Evolutionary conservation across 2,113 vertebrate genomes (phyloP), one percentile per base, ranked within the genome.

Genomic region (Leiothrix lutea): DNA sequence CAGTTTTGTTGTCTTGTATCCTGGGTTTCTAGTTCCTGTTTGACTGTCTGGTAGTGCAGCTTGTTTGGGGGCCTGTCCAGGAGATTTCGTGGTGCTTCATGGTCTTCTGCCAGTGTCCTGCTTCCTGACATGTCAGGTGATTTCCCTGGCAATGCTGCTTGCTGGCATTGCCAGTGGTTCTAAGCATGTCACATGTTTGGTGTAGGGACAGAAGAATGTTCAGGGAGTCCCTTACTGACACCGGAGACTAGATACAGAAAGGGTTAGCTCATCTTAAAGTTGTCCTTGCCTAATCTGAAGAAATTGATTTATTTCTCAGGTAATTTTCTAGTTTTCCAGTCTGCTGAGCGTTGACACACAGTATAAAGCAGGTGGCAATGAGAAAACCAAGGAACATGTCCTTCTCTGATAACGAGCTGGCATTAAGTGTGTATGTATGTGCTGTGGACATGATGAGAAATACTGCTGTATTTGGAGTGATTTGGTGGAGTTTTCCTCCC

Each of bases 141-240:
- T 42, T 57, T 80, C 22, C 25, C 25, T 28, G 28, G 73, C 19
- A 61, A 0, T 8, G 3, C n/a, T 42, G 17, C 36, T 62, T 40
- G 24, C 48, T 64, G 57, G 48, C 21, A 22, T 23, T 57, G 50
- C 50, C 35, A 28, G 44, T 33, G 25, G 23, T 44, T 31, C 66
- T 8, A 26, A 14, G n/a, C 29, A 3, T 17, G 31, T 57, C 50
- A 33, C 5, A 2, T 50, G 8, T 28, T 33, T 20, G 14, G 23
- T 80, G 42, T 33, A 28, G 73, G 45, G 42, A n/a, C 51, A 66
- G 42, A 14, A 47, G 8, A 51, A 48, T 0, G 0, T 35, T 42
- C 1, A 1, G 14, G 0, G 67, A 3, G 31, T 72, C 48, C 29
- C 13, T 45, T 86, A 23, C 25, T 2, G 2, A 3, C 6, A 10